Base-by-base conservation (phyloP, 2,888 invertebrate genomes). In the Drosophila nigricruria region DNA sequence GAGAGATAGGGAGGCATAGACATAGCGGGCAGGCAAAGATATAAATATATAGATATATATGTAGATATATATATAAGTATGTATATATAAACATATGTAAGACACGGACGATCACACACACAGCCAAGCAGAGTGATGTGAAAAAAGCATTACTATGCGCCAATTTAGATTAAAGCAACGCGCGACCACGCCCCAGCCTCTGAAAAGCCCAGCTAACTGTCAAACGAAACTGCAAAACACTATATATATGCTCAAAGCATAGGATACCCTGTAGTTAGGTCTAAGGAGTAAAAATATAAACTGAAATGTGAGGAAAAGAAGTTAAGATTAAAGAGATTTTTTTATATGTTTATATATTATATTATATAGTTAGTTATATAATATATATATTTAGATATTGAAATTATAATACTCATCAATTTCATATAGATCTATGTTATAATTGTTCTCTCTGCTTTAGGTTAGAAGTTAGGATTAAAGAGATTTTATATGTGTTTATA, bases 131-230 rank as follows among this genome's bases (percentile, higher is more conserved):
- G 58, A 45, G 65, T 64, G 52, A 67, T 73, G 73, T 61, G 78
- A 64, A 43, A 32, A 61, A 56, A 57, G 61, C 81, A 89, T 87
- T 87, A 84, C 88, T 81, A 77, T 87, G 90, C 78, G 90, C 85
- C 88, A 87, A 89, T 90, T 87, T 87, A 90, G 87, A 90, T 89
- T 85, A 88, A 89, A 88, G 89, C 72, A 74, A 60, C 38, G 86
- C 42, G 63, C 45, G 32, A 36, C 82, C 90, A 82, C 89, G 82
- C 89, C 83, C 72, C 88, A 60, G 67, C 56, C 57, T 57, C 65
- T 58, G 36, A 43, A 20, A 45, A 27, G 56, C 68, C 70, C 67
- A 77, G 64, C 79, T 73, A 73, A 68, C 65, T 52, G 32, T 76
- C 81, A 71, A 70, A 72, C 64, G 58, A 58, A 50, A 34, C 54